Conservation (phyloP, 2,888 invertebrate genomes). For the Ochropleura leucogaster region DNA sequence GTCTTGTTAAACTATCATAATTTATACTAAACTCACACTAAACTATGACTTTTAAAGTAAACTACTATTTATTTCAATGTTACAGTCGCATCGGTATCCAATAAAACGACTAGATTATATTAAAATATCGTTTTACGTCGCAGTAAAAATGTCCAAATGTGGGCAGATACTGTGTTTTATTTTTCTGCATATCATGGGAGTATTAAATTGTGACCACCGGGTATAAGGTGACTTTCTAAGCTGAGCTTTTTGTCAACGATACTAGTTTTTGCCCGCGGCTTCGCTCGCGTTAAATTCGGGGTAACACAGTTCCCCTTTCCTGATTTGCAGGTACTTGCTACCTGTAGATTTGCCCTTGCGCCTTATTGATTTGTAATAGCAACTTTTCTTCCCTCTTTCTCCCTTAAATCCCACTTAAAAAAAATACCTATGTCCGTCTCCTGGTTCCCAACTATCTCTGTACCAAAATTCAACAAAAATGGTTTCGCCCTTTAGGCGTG, state of each 20-base stretch:
- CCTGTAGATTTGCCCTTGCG: no score
- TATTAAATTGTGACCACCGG: background rate
- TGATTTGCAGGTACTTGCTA: background rate
- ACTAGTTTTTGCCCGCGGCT: no score
- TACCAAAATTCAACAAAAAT: no score
- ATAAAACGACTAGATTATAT: conserved; percentile 63
- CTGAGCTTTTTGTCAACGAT: background rate
- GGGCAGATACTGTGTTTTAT: conserved; percentile 36
- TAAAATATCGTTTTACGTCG: conserved; percentile 74
- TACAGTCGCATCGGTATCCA: conserved; percentile 55
- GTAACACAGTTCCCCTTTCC: no score
- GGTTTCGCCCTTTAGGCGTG: no score
- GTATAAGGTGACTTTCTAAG: background rate
- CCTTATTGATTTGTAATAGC: no score
- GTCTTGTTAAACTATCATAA: conserved; percentile 13
- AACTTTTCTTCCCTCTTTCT: no score
- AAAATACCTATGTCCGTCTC: no score
- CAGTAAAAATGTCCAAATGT: conserved; percentile 68
- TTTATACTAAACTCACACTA: conserved; percentile 21
- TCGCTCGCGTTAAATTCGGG: no score
- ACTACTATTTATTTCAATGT: conserved; percentile 64
- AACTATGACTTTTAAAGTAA: conserved; percentile 42
- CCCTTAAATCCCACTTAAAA: no score
- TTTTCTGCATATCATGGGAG: background rate
- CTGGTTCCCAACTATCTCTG: no score